These are phyloP conservation scores for Agriopis aurantiaria DNA, from an alignment of 2,888 invertebrate species.

Conservation along the genomic window DNA sequence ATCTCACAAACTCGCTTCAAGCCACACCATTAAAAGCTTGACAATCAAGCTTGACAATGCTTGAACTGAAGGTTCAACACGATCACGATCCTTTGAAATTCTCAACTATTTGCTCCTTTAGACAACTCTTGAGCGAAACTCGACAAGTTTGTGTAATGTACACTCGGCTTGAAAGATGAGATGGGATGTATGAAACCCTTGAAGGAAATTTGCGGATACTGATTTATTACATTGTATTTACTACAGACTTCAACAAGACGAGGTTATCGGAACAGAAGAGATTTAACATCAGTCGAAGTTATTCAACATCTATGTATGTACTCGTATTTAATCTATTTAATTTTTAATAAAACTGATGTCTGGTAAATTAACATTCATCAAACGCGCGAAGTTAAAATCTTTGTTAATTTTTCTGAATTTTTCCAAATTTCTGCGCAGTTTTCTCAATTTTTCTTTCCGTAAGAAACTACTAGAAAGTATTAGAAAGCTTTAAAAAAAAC, in stretches of 20 bases:
- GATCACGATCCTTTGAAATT: conserved; percentile 28
- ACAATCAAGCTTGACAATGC: conserved; percentile 14
- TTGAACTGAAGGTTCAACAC: conserved; percentile 11
- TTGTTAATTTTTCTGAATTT: too few relatives aligned
- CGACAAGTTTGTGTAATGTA: conserved; percentile 9
- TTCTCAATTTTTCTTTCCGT: too few relatives aligned
- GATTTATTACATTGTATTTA: background rate
- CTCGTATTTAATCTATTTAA: too few relatives aligned
- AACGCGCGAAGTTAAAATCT: too few relatives aligned
- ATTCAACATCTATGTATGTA: too few relatives aligned
- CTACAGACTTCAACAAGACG: background rate
- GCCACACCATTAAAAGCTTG: conserved; percentile 12
- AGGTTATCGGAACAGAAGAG: too few relatives aligned
- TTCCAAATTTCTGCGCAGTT: too few relatives aligned
- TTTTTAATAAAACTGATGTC: too few relatives aligned
- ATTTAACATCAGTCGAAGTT: too few relatives aligned
- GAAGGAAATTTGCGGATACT: background rate
- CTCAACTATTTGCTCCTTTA: conserved; percentile 22
- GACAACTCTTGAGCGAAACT: conserved; percentile 2
- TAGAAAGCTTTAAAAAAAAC: too few relatives aligned
- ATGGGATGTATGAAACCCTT: background rate
- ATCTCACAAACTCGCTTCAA: conserved; percentile 9
- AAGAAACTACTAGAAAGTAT: too few relatives aligned
- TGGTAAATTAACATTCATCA: too few relatives aligned
- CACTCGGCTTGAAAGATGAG: conserved; percentile 12